Conservation (phyloP, 1,140 invertebrate genomes). For the Bombus waltoni region DNA sequence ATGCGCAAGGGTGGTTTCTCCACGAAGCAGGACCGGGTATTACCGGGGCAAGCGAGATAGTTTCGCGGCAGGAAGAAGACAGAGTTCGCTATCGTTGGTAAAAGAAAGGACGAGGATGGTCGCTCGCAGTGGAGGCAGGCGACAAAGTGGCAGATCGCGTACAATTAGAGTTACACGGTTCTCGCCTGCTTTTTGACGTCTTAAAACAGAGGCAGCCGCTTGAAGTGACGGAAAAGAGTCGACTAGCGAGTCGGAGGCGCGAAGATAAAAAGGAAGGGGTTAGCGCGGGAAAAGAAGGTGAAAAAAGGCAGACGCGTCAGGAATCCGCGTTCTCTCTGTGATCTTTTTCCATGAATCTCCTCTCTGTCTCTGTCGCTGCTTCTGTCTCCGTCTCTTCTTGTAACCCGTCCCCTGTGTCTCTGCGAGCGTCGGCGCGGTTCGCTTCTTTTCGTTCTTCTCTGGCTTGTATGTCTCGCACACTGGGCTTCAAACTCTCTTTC, state of each 20-base stretch:
- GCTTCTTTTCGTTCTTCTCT: slow-evolving; percentile 17
- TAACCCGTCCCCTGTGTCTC: slow-evolving; percentile 5
- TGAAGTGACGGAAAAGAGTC: slow-evolving; percentile 43
- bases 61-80: neutral
- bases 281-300: slow-evolving; percentile 20
- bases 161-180: slow-evolving; percentile 60
- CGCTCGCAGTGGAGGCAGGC: neutral
- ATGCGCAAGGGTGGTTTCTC: neutral
- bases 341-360: slow-evolving; percentile 31
- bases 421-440: slow-evolving; percentile 15
- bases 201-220: slow-evolving; percentile 44
- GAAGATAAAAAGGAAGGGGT: slow-evolving; percentile 38
- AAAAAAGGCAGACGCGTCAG: slow-evolving; percentile 36
- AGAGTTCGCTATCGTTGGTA: neutral
- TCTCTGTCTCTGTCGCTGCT: neutral
- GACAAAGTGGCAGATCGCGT: slow-evolving; percentile 54
- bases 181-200: slow-evolving; percentile 52
- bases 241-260: slow-evolving; percentile 11
- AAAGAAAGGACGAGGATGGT: neutral
- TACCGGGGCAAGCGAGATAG: slow-evolving; percentile 5
- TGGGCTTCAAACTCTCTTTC: slow-evolving; percentile 57
- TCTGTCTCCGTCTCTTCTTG: neutral
- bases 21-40: neutral
- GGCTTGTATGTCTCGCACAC: slow-evolving; percentile 25
- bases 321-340: slow-evolving; percentile 40